Percentiles rank a stretch among this genome's conserved stretches.
These are phyloP conservation scores for Neomonachus schauinslandi DNA, from an alignment of 2,113 vertebrate genomes.

Conservation along the genomic window DNA sequence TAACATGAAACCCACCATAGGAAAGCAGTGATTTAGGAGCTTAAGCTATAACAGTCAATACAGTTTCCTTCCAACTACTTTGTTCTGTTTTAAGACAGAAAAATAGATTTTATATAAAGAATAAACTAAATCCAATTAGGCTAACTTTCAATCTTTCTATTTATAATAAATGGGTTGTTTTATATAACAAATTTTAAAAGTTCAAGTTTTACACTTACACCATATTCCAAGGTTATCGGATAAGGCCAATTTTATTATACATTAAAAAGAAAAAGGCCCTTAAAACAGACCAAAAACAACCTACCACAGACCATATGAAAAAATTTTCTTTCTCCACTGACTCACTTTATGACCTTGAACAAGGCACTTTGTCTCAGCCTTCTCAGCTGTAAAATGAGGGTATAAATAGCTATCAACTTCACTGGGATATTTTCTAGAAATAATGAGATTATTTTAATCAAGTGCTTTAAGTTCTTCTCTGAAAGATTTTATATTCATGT, in stretches of 20 bases:
- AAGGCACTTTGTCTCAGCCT: background rate
- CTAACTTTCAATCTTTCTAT: background rate
- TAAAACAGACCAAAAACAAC: background rate
- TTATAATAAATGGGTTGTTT: conserved; percentile 29
- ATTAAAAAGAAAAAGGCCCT: background rate
- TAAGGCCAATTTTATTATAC: background rate
- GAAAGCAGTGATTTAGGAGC: background rate
- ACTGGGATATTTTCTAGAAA: conserved; percentile 25
- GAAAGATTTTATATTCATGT: background rate
- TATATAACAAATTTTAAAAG: background rate
- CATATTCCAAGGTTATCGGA: background rate
- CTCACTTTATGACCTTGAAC: conserved; percentile 4
- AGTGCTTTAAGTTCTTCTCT: background rate
- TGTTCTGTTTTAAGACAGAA: background rate
- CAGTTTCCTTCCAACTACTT: background rate
- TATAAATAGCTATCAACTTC: background rate
- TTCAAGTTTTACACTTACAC: background rate
- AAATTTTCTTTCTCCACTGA: conserved; percentile 2
- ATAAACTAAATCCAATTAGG: background rate
- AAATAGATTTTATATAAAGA: background rate
- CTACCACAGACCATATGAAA: background rate
- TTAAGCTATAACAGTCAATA: background rate
- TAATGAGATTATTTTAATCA: conserved; percentile 34
- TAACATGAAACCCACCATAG: background rate
- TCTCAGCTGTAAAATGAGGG: background rate